Evolutionary conservation across 2,888 invertebrate genomes (phyloP), one percentile per base, ranked within the genome.

Genomic region (Callinectes sapidus): DNA sequence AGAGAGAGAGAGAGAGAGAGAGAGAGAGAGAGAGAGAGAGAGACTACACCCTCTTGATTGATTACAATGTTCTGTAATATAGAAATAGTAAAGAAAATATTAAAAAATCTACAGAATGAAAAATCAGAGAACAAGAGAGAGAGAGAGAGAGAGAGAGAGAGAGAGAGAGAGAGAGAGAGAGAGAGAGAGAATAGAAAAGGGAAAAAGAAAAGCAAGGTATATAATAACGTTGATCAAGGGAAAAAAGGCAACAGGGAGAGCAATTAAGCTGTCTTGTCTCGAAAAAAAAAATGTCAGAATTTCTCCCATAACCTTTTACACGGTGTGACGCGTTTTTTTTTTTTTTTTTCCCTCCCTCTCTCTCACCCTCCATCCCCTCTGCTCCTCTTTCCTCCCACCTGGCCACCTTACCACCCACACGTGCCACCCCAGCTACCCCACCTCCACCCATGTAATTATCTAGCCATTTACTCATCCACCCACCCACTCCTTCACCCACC

Each of bases 241-340:
- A 71, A 71, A 88, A 54, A 54, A 18, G 88, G 28, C 54, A 55
- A 54, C 32, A 54, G n/a, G 88, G 32, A 42, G 3, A 55, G 88
- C 42, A 88, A 88, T 88, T 88, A 88, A 55, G 28, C 88, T 28
- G 42, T 88, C 88, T 55, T 88, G 88, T 88, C 54, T 42, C 54
- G 88, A 54, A 54, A 55, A 87, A 55, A 87, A 87, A 55, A 88
- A 88, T 88, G 88, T 54, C 88, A 88, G 88, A 55, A 88, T 55
- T 88, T 55, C 88, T 88, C 42, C 55, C 88, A 88, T 88, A 88
- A 88, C 8, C 88, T 28, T 54, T 32, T 18, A 54, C 88, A 54
- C 16, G 88, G 18, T 16, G 42, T 39, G 54, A n/a, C 42, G 48
- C 48, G n/a, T 42, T 54, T 87, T 35, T n/a, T 23, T 13, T 55